Conservation (phyloP, 2,888 invertebrate species). For the Sphinx pinastri region DNA sequence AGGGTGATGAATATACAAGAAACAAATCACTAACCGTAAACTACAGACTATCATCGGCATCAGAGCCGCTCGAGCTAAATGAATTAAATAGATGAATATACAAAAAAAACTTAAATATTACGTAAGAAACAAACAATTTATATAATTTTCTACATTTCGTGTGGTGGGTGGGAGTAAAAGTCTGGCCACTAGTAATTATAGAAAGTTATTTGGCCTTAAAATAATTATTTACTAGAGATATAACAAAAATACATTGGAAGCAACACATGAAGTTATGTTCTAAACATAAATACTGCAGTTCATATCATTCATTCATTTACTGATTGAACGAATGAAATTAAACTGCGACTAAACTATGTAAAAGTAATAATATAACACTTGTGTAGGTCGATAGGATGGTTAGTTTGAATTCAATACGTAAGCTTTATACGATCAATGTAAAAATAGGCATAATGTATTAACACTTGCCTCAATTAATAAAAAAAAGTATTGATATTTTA, state of each 20-base stretch:
- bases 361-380: constrained; percentile 6
- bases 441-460: background rate
- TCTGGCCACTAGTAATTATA: constrained; percentile 67
- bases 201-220: constrained; percentile 47
- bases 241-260: constrained; percentile 23
- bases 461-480: background rate
- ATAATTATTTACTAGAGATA: constrained; percentile 30
- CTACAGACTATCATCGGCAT: constrained; percentile 62
- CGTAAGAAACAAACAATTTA: constrained; percentile 59
- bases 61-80: constrained; percentile 35
- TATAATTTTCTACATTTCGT: constrained; percentile 69
- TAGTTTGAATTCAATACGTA: background rate
- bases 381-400: constrained; percentile 9
- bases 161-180: constrained; percentile 74
- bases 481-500: background rate
- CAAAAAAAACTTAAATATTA: constrained; percentile 59
- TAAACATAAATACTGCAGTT: constrained; percentile 24
- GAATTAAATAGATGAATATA: constrained; percentile 51
- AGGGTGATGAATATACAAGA: constrained; percentile 37
- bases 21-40: constrained; percentile 68
- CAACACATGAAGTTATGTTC: constrained; percentile 17
- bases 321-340: constrained; percentile 8
- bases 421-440: background rate
- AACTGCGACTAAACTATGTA: constrained; percentile 19
- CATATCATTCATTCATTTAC: background rate